phyloP scores from a whole-genome alignment of 2,113 vertebrate genomes.

The Aegithalos caudatus region DNA sequence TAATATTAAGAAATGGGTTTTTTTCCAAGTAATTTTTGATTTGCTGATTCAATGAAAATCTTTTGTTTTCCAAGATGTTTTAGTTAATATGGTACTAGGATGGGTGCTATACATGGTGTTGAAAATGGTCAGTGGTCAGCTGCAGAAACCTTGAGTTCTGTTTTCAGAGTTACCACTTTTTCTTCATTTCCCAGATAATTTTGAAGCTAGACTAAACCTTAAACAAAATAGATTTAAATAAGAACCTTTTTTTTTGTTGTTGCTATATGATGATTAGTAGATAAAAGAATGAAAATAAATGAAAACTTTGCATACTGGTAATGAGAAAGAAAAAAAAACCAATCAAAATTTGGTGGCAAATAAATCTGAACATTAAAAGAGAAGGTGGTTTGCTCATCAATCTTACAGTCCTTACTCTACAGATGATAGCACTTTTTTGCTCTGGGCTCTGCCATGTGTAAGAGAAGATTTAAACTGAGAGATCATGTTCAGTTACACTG shows the following conservation, averaged over 20 bases:
- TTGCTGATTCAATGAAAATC: background rate
- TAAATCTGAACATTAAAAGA: background rate
- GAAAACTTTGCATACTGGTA: background rate
- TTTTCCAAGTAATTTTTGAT: background rate
- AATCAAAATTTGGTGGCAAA: background rate
- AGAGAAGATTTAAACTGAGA: background rate
- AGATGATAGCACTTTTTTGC: background rate
- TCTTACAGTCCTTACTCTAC: background rate
- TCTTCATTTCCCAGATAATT: background rate
- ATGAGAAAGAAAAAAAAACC: background rate
- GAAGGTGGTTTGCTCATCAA: background rate
- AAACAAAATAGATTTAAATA: background rate
- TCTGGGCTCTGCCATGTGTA: background rate
- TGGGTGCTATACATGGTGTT: background rate
- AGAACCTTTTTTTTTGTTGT: background rate
- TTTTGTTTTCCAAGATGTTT: background rate
- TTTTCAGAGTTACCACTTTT: background rate
- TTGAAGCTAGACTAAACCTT: background rate
- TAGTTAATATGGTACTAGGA: background rate
- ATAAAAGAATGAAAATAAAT: background rate
- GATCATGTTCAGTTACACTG: background rate
- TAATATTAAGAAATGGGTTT: fast-evolving
- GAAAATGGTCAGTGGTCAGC: background rate
- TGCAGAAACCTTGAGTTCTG: background rate
- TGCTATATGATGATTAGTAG: background rate